A percentile compares a stretch with the other conserved stretches of the same genome.
Evolutionary conservation across 2,797 vertebrate species (phyloP).

Genomic region (Muscicapa comitata): DNA sequence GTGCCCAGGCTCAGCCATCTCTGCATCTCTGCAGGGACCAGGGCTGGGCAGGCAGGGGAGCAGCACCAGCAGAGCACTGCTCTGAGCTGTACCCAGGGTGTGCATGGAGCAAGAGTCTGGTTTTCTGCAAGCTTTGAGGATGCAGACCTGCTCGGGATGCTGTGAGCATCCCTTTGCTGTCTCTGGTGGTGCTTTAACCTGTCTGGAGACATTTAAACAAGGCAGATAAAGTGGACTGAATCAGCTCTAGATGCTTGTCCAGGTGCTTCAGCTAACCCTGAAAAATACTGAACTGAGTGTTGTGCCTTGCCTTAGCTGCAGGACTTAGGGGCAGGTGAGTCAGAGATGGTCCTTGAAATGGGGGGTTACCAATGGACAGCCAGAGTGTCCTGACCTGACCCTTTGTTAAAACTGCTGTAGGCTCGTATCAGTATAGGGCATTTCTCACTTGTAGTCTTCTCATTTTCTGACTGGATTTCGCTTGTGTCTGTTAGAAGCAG

Average conservation of each 20-base stretch:
- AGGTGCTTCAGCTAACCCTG: neutral
- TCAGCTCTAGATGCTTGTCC: neutral
- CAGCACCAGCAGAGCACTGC: neutral
- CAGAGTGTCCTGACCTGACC: neutral
- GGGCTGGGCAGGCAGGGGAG: neutral
- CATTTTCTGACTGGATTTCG: neutral
- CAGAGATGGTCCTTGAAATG: neutral
- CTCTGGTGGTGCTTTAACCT: neutral
- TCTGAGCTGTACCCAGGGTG: neutral
- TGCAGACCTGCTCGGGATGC: neutral
- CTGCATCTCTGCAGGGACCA: neutral
- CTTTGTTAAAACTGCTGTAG: neutral
- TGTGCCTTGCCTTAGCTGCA: neutral
- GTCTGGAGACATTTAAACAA: neutral
- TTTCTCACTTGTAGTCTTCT: neutral
- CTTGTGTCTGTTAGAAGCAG: neutral
- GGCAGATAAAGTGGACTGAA: neutral
- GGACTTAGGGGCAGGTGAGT: neutral
- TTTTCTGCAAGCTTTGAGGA: neutral
- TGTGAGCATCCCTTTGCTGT: neutral
- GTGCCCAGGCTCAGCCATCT: accelerated
- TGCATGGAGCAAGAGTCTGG: accelerated
- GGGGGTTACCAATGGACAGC: neutral
- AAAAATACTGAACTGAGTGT: neutral
- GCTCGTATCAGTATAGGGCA: accelerated